These are phyloP conservation scores for Huso huso DNA, from an alignment of 2,797 vertebrate genomes.

Conservation along the genomic window DNA sequence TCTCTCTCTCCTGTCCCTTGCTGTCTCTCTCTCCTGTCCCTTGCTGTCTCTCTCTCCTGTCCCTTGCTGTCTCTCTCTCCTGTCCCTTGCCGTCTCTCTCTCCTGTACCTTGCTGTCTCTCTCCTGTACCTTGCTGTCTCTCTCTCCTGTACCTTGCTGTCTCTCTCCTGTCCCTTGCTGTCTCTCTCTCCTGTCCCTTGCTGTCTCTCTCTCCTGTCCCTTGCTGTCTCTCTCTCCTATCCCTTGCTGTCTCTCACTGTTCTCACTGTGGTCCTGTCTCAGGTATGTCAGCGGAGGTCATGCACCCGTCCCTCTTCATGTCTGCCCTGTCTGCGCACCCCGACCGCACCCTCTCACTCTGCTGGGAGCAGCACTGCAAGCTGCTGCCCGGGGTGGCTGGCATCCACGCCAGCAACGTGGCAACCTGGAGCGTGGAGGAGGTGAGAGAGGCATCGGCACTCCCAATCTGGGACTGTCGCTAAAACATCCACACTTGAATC, in stretches of 20 bases:
- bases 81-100: too few relatives aligned
- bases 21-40: too few relatives aligned
- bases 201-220: too few relatives aligned
- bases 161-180: too few relatives aligned
- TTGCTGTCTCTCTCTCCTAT: too few relatives aligned
- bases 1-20: too few relatives aligned
- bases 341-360: conserved; percentile 80
- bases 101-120: too few relatives aligned
- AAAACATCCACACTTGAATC: neutral
- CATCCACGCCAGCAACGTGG: conserved; percentile 79
- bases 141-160: too few relatives aligned
- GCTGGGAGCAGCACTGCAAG: conserved; percentile 97
- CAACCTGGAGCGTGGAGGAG: conserved; percentile 88
- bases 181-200: too few relatives aligned
- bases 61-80: too few relatives aligned
- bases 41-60: too few relatives aligned
- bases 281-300: conserved; percentile 69
- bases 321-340: conserved; percentile 80
- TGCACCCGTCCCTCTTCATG: conserved; percentile 89
- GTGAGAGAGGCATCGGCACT: conserved; percentile 44
- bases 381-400: conserved; percentile 90
- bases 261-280: conserved; percentile 18
- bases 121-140: too few relatives aligned
- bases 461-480: neutral
- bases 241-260: neutral